phyloP scores from a whole-genome alignment of 2,797 vertebrate genomes.

The Chromis chromis region DNA sequence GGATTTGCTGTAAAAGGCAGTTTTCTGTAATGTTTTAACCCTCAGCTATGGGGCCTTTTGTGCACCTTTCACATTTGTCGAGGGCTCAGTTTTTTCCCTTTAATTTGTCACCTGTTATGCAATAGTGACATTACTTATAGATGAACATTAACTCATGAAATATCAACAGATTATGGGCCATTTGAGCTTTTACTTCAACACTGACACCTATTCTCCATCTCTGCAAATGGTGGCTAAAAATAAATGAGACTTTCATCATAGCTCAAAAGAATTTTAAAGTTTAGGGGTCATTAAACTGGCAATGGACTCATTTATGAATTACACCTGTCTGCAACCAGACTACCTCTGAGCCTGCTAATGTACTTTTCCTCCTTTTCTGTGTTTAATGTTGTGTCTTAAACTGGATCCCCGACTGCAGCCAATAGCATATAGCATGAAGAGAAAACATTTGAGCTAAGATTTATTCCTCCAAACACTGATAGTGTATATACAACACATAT shows the following conservation, averaged over 20 bases:
- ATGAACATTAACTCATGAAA: no score
- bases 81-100: no score
- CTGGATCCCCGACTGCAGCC: no score
- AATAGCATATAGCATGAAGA: no score
- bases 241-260: conserved; percentile 20
- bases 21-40: no score
- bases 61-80: no score
- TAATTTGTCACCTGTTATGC: no score
- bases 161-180: not conserved
- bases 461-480: not conserved
- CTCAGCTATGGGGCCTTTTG: no score
- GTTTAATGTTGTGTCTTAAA: not conserved
- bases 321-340: not conserved
- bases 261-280: conserved; percentile 23
- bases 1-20: no score
- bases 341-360: not conserved
- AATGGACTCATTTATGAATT: conserved; percentile 20
- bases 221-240: not conserved
- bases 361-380: not conserved
- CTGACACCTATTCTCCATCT: not conserved
- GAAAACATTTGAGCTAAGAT: no score
- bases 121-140: no score
- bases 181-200: conserved; percentile 12
- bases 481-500: not conserved
- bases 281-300: conserved; percentile 31